Evolutionary conservation across 2,113 vertebrate species (phyloP), one percentile per base, ranked within the genome.

Genomic region (Cephalopholis sonnerati): DNA sequence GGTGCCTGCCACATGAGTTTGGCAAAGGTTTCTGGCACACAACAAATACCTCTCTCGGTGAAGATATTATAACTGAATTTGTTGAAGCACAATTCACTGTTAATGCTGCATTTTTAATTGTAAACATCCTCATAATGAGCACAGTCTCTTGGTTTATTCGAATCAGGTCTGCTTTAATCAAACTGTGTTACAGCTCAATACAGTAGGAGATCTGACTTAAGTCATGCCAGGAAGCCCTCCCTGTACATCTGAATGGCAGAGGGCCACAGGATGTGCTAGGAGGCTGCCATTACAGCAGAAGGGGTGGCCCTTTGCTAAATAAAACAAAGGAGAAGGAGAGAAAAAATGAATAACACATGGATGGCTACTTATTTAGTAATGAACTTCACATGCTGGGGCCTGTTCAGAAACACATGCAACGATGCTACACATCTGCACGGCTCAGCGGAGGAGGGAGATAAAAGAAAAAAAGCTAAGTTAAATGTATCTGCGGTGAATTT

Each of bases 91-190:
- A 62, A 29, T 69, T 67, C 39, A 32, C 53, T 48, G 25, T 59
- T 84, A 83, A 78, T 62, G 17, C 44, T 62, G 59, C 66, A 79
- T 74, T 68, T 64, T 81, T 82, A 78, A 77, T 50, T 55, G 53
- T 79, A 57, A 81, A 64, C 0, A 1, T 27, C 29, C 16, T 78
- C 36, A 41, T 79, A 79, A 82, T 78, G 67, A 77, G 55, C 5
- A 18, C 27, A 24, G 22, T 22, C 20, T 29, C 71, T 53, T 44
- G 48, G 70, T 75, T 65, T 57, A 53, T 80, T 63, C 69, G 29
- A 44, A 82, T 64, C 58, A 85, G 62, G 29, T 51, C 62, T 63
- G 63, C 77, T 86, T 82, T 85, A 81, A 87, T 88, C 84, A 82
- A 72, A 74, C 65, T 24, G 64, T 7, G 48, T 24, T 39, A 73